Evolutionary conservation across 2,888 invertebrate species (phyloP).

Genomic region (Pachycephus smyrnensis): DNA sequence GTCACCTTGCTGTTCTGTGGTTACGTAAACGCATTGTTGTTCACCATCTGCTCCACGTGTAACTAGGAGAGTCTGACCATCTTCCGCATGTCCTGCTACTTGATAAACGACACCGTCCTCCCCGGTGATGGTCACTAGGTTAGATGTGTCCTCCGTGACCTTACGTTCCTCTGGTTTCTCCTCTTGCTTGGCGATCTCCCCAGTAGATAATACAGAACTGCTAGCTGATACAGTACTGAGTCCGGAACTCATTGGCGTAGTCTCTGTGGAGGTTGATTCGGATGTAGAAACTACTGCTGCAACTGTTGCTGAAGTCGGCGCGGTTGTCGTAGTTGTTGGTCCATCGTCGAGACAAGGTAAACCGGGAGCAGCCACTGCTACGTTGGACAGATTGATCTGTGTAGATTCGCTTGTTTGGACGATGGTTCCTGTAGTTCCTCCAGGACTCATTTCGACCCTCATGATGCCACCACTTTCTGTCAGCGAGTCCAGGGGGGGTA

Average conservation of each 20-base stretch:
- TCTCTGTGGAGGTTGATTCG: conserved; percentile 25
- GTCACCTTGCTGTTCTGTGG: conserved; percentile 71
- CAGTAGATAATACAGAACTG: conserved; percentile 12
- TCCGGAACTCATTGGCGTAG: conserved; percentile 29
- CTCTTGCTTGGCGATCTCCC: conserved; percentile 62
- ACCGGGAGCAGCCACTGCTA: conserved; percentile 53
- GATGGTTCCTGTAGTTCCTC: conserved; percentile 74
- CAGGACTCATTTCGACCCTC: conserved; percentile 72
- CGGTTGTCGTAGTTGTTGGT: conserved; percentile 21
- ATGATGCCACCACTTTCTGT: conserved; percentile 55
- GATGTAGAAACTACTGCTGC: not conserved
- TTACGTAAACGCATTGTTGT: conserved; percentile 76
- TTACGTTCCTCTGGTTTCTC: conserved; percentile 74
- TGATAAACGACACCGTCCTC: conserved; percentile 87
- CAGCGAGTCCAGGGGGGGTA: conserved; percentile 60
- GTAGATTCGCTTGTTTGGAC: conserved; percentile 64
- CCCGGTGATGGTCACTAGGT: conserved; percentile 83
- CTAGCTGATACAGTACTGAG: conserved; percentile 20
- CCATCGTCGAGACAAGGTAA: conserved; percentile 62
- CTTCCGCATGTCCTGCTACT: conserved; percentile 84
- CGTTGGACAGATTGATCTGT: conserved; percentile 45
- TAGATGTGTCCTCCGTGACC: conserved; percentile 67
- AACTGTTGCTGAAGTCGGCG: conserved; percentile 9
- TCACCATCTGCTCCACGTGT: conserved; percentile 82
- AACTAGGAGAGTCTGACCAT: conserved; percentile 80